Conservation (phyloP, 2,797 vertebrate genomes). For the Scolopax rusticola region DNA sequence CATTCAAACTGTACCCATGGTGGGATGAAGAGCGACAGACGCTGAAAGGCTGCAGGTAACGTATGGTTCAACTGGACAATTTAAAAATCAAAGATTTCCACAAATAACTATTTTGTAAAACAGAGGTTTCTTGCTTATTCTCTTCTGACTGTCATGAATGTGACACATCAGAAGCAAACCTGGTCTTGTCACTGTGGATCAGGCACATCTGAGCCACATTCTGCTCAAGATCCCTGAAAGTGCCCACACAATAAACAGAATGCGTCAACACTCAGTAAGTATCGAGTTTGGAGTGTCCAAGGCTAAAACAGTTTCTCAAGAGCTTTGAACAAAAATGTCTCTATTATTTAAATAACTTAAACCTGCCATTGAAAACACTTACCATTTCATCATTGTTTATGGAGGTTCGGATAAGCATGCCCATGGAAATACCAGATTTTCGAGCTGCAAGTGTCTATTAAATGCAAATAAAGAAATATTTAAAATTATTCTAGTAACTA, state of each 20-base stretch:
- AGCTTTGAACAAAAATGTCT: background rate
- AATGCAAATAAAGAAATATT: slow-evolving; percentile 27
- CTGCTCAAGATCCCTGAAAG: background rate
- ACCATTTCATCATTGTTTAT: slow-evolving; percentile 97
- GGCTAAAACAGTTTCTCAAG: background rate
- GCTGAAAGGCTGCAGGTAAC: background rate
- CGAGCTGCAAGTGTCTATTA: slow-evolving; percentile 94
- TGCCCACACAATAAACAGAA: background rate
- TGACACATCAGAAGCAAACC: background rate
- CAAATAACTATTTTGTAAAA: background rate
- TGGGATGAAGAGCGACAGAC: background rate
- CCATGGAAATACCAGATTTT: slow-evolving; percentile 97
- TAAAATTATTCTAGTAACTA: background rate
- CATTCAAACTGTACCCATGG: background rate
- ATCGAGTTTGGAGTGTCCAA: background rate
- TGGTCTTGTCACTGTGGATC: background rate
- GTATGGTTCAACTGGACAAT: background rate
- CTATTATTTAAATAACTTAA: background rate
- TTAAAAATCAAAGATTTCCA: background rate
- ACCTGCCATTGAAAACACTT: slow-evolving; percentile 65
- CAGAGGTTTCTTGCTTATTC: background rate
- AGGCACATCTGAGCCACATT: background rate
- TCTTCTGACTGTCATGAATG: background rate
- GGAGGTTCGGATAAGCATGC: slow-evolving; percentile 93
- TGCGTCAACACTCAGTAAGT: background rate